Conservation (phyloP, 2,797 vertebrate species). For the Neosilurus mollespiculum region DNA sequence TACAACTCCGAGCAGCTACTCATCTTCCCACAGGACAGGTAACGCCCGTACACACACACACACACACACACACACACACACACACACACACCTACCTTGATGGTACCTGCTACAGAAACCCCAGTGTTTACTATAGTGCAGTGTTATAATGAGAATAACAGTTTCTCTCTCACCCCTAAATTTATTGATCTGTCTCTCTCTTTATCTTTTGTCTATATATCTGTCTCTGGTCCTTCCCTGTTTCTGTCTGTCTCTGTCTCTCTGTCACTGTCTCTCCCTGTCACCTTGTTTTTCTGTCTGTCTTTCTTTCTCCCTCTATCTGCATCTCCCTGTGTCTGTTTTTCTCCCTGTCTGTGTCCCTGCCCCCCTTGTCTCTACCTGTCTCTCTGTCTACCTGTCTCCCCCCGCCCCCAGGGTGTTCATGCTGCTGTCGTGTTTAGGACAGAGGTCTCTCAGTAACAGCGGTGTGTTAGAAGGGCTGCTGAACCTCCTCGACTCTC, state of each 20-base stretch:
- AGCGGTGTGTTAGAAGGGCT: constrained; percentile 96
- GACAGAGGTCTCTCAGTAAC: constrained; percentile 96
- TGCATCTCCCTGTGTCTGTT: background rate
- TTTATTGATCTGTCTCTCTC: background rate
- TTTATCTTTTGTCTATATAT: background rate
- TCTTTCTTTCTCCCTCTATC: background rate
- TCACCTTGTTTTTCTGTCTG: too few relatives aligned
- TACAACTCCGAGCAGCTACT: constrained; percentile 98
- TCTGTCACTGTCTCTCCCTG: background rate
- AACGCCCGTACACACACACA: constrained; percentile 36
- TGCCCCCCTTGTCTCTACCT: background rate
- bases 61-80: background rate
- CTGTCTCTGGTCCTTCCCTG: too few relatives aligned
- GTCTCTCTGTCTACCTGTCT: background rate
- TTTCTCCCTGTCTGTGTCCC: background rate
- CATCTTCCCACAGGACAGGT: constrained; percentile 99
- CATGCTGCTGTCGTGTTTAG: constrained; percentile 98
- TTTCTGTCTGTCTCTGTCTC: background rate
- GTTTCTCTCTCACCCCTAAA: background rate
- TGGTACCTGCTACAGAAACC: background rate
- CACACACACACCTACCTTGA: too few relatives aligned
- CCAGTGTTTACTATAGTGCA: background rate
- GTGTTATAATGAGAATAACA: background rate
- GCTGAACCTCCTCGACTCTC: constrained; percentile 91
- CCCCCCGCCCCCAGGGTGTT: constrained; percentile 80